These are phyloP conservation scores for Rhinella marina DNA, from an alignment of 2,797 vertebrate genomes.

Conservation along the genomic window DNA sequence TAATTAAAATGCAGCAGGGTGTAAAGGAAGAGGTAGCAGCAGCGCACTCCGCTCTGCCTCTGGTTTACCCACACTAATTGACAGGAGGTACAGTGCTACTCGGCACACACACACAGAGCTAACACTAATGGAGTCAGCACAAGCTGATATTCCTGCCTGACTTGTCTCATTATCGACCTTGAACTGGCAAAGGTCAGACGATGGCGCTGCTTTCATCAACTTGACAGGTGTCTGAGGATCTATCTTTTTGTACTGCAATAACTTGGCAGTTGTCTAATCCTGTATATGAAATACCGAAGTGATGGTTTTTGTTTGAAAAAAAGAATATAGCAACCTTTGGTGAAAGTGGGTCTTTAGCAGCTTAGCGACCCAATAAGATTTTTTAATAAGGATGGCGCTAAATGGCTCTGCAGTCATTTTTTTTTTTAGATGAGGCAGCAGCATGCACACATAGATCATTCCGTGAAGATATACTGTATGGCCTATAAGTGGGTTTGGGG, in stretches of 20 bases:
- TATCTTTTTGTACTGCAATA: slow-evolving; percentile 75
- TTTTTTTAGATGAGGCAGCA: neutral
- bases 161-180: slow-evolving; percentile 85
- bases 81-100: slow-evolving; percentile 76
- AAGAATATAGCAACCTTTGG: slow-evolving; percentile 46
- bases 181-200: slow-evolving; percentile 82
- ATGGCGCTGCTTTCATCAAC: slow-evolving; percentile 77
- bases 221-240: slow-evolving; percentile 78
- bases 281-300: slow-evolving; percentile 76
- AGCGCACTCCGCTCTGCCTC: slow-evolving; percentile 71
- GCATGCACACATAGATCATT: no score
- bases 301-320: slow-evolving; percentile 69
- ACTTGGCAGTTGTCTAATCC: slow-evolving; percentile 80
- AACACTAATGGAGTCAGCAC: slow-evolving; percentile 76
- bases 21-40: slow-evolving; percentile 73
- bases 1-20: slow-evolving; percentile 85
- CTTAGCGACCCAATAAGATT: slow-evolving; percentile 10
- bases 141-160: slow-evolving; percentile 76
- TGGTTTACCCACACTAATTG: slow-evolving; percentile 82
- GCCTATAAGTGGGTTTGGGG: no score
- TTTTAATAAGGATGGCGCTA: neutral
- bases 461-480: no score
- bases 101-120: slow-evolving; percentile 68
- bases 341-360: slow-evolving; percentile 47
- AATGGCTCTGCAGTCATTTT: neutral